A percentile compares a stretch with the other conserved stretches of the same genome.
Conservation (phyloP, 2,888 invertebrate genomes). For the Amphipyra tragopoginis region DNA sequence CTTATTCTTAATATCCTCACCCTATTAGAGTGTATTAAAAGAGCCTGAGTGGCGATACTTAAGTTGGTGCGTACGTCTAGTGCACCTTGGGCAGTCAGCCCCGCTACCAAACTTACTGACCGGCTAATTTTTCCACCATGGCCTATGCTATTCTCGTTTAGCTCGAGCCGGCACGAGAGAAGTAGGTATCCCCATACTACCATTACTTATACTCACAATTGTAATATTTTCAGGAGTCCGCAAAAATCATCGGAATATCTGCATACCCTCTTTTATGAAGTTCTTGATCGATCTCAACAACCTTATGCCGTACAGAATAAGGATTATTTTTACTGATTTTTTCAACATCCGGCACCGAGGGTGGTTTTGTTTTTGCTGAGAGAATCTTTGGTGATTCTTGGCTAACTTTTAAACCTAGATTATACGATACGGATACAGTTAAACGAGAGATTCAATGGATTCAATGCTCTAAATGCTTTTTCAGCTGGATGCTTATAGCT, state of each 20-base stretch:
- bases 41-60: too few relatives aligned
- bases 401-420: conserved; percentile 25
- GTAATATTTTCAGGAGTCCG: conserved; percentile 77
- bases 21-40: too few relatives aligned
- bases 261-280: conserved; percentile 83
- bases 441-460: conserved; percentile 4
- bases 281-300: conserved; percentile 76
- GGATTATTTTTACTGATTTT: conserved; percentile 83
- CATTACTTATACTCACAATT: not conserved
- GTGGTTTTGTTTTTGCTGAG: conserved; percentile 86
- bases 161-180: too few relatives aligned
- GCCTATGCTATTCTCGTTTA: too few relatives aligned
- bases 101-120: too few relatives aligned
- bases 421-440: conserved; percentile 9
- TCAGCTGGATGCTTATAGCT: too few relatives aligned
- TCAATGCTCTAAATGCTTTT: not conserved
- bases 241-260: conserved; percentile 78
- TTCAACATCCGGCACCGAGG: conserved; percentile 83
- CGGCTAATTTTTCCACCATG: too few relatives aligned
- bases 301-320: conserved; percentile 83
- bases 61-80: too few relatives aligned
- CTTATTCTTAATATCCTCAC: too few relatives aligned
- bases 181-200: too few relatives aligned
- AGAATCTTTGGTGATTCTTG: conserved; percentile 9
- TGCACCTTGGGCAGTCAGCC: too few relatives aligned